A percentile compares a stretch with the other conserved stretches of the same genome.
Conservation (phyloP, 2,888 invertebrate genomes). For the Catocala fraxini region DNA sequence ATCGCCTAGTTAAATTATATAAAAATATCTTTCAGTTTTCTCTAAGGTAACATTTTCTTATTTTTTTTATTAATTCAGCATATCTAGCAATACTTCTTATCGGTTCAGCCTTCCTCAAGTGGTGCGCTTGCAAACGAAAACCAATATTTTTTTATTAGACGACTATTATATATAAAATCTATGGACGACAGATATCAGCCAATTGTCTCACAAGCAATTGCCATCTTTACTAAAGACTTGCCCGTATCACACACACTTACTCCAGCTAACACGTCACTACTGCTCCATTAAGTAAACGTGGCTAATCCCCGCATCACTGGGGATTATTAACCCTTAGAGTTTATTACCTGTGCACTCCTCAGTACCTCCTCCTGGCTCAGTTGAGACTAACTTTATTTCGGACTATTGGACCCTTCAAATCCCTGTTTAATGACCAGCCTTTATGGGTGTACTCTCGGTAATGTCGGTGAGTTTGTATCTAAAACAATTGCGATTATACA, state of each 20-base stretch:
- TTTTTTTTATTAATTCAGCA: no score
- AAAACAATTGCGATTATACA: background rate
- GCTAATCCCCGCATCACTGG: conserved; percentile 54
- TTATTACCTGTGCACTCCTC: conserved; percentile 77
- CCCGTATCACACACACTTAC: conserved; percentile 31
- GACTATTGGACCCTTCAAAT: conserved; percentile 83
- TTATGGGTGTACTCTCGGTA: conserved; percentile 49
- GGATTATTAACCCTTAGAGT: conserved; percentile 69
- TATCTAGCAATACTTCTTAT: no score
- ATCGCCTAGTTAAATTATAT: no score
- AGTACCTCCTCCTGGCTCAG: conserved; percentile 53
- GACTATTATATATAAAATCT: no score
- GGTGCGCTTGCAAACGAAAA: no score
- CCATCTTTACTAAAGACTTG: conserved; percentile 5
- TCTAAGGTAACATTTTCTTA: no score
- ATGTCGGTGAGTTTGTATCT: conserved; percentile 41
- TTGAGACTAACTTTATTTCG: conserved; percentile 81
- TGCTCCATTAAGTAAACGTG: conserved; percentile 45
- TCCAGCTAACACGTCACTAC: conserved; percentile 37
- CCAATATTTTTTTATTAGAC: no score
- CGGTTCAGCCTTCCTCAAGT: no score
- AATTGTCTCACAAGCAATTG: background rate
- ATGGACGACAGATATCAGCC: background rate
- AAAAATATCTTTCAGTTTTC: no score
- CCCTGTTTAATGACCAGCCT: conserved; percentile 84